Conservation (phyloP, 2,888 invertebrate genomes). For the Oxycera nigricornis region DNA sequence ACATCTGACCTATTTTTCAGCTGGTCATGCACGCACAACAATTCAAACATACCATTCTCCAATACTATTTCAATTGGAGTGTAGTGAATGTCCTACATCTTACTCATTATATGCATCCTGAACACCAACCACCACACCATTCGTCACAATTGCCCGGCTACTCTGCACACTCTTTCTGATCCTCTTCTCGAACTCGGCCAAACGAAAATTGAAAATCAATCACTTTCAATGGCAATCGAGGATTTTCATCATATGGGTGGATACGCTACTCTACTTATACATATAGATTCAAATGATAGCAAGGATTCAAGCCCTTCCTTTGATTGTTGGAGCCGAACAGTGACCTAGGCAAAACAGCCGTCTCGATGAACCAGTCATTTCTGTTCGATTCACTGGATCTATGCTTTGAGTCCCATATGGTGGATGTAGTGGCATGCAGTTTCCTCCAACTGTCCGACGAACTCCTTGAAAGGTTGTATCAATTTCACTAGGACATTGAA, state of each 20-base stretch:
- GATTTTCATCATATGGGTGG: slow-evolving; percentile 12
- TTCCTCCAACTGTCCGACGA: background rate
- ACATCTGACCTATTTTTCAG: too few species aligned
- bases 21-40: background rate
- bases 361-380: too few species aligned
- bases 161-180: background rate
- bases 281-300: background rate
- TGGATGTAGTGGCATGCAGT: too few species aligned
- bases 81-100: background rate
- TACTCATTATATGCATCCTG: background rate
- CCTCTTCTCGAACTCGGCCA: background rate
- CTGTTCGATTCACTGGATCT: background rate
- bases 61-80: background rate
- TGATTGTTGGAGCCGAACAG: too few species aligned
- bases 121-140: background rate
- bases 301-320: background rate
- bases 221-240: slow-evolving; percentile 21
- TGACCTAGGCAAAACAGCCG: too few species aligned
- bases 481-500: background rate
- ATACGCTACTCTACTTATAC: background rate
- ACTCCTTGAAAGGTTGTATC: slow-evolving; percentile 3
- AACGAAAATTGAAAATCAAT: slow-evolving; percentile 37
- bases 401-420: slow-evolving; percentile 1
- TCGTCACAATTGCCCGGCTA: background rate
- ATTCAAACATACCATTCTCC: background rate